These are phyloP conservation scores for Campoplex nolae DNA, from an alignment of 2,888 invertebrate species.

Conservation along the genomic window DNA sequence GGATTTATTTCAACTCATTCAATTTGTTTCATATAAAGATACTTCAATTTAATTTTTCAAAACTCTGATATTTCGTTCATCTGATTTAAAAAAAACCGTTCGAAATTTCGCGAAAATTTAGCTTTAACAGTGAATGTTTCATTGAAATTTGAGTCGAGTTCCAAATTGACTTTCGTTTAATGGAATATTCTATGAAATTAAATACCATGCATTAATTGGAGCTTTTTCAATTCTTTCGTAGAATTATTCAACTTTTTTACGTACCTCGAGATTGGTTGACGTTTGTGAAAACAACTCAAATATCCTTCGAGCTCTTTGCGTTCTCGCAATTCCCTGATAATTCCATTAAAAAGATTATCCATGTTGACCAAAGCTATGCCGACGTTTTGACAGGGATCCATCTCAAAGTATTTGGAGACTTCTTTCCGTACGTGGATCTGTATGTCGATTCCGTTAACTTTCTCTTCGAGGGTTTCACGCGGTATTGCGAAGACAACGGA, in stretches of 20 bases:
- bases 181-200: not conserved
- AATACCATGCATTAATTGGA: too few relatives aligned
- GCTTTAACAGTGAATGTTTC: not conserved
- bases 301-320: conserved; percentile 74
- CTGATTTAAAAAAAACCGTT: not conserved
- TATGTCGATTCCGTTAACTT: conserved; percentile 71
- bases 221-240: too few relatives aligned
- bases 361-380: conserved; percentile 74
- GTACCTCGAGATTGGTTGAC: conserved; percentile 79
- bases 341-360: conserved; percentile 77
- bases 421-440: conserved; percentile 75
- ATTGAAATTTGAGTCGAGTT: not conserved
- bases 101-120: not conserved
- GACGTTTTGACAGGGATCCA: conserved; percentile 69
- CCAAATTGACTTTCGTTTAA: not conserved
- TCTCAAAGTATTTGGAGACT: conserved; percentile 77
- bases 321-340: conserved; percentile 76
- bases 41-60: not conserved
- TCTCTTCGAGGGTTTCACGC: conserved; percentile 64
- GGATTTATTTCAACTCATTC: not conserved
- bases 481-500: conserved; percentile 79
- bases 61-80: not conserved
- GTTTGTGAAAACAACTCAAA: conserved; percentile 71
- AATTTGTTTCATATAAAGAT: not conserved
- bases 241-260: not conserved